phyloP scores from a whole-genome alignment of 2,888 invertebrate genomes.

The Salticus scenicus region DNA sequence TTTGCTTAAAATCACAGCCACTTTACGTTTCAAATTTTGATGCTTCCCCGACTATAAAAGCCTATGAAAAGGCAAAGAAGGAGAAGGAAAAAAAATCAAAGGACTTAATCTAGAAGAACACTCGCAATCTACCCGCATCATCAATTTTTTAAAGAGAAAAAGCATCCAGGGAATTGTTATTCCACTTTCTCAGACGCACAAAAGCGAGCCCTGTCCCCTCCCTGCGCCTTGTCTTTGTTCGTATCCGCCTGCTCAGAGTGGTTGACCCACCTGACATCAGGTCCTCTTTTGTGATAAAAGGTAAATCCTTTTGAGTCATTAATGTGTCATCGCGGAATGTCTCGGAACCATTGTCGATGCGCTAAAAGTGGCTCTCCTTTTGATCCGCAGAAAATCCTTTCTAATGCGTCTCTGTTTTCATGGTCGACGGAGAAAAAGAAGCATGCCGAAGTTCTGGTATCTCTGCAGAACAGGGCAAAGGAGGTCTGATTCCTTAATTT shows the following conservation, averaged over 20 bases:
- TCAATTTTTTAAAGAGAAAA: conserved; percentile 33
- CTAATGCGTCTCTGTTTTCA: conserved; percentile 17
- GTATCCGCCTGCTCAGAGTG: conserved; percentile 38
- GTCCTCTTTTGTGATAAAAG: conserved; percentile 49
- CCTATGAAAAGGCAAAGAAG: neutral
- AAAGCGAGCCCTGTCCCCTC: conserved; percentile 21
- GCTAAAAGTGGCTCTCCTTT: conserved; percentile 38
- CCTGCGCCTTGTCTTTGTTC: conserved; percentile 47
- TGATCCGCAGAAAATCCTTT: conserved; percentile 21
- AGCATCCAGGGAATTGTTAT: conserved; percentile 42
- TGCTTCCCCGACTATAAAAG: neutral
- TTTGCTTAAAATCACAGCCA: neutral
- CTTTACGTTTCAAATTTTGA: neutral
- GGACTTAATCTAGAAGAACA: conserved; percentile 9
- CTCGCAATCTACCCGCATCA: conserved; percentile 56
- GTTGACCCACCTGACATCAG: conserved; percentile 63
- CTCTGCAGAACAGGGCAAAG: neutral
- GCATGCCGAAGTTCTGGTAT: neutral
- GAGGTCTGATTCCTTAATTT: neutral
- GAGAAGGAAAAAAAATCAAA: neutral
- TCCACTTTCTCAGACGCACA: conserved; percentile 33
- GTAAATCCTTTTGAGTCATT: conserved; percentile 67
- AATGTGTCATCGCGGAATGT: conserved; percentile 66
- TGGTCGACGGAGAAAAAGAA: neutral
- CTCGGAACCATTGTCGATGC: conserved; percentile 48